phyloP scores from a whole-genome alignment of 2,888 invertebrate species.

The Rotaria magnacalcarata region DNA sequence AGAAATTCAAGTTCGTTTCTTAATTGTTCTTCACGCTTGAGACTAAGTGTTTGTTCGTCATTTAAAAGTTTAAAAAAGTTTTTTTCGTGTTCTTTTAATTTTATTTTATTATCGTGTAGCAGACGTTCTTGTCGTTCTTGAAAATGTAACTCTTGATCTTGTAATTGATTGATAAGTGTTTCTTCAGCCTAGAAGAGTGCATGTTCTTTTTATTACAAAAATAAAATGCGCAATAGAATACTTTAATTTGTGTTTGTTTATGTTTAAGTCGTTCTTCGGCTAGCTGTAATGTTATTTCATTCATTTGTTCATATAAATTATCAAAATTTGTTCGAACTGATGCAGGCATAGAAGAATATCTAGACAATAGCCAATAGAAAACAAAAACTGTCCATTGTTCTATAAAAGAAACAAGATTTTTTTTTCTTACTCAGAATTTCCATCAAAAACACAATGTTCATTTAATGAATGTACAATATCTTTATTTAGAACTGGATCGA shows the following conservation, averaged over 20 bases:
- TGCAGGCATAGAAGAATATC: neutral
- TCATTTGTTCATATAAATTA: neutral
- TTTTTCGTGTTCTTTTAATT: neutral
- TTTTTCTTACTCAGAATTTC: neutral
- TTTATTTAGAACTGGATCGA: neutral
- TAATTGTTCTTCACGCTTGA: neutral
- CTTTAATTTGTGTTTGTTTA: neutral
- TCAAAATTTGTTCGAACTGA: neutral
- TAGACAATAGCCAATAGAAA: neutral
- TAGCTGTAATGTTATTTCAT: slow-evolving; percentile 8
- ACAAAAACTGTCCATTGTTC: too few species aligned
- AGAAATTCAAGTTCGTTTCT: neutral
- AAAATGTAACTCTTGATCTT: neutral
- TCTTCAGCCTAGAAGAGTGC: neutral
- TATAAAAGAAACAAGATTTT: neutral
- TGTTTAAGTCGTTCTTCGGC: neutral
- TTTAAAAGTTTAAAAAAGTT: neutral
- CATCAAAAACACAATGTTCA: neutral
- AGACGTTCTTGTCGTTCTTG: neutral
- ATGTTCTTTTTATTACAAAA: neutral
- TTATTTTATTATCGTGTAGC: neutral
- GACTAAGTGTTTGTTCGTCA: neutral
- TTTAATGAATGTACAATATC: neutral
- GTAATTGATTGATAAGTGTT: neutral
- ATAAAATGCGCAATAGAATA: neutral